Percentiles rank a stretch among this genome's conserved stretches.
phyloP scores from a whole-genome alignment of 2,113 vertebrate species.

The Ivindomyrus marchei region DNA sequence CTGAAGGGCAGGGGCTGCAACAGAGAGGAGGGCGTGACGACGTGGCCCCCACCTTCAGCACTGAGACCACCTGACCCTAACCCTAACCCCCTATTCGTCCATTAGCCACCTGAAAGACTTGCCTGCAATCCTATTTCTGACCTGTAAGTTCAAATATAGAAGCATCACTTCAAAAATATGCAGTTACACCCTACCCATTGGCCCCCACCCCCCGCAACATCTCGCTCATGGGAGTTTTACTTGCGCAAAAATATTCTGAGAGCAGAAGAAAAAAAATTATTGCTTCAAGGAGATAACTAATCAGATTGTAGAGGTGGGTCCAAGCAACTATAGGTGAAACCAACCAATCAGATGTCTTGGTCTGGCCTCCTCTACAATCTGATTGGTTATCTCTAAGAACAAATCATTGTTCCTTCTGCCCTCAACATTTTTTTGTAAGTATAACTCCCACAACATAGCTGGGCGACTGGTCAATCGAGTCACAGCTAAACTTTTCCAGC shows the following conservation, averaged over 20 bases:
- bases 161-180: neutral
- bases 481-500: neutral
- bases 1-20: constrained; percentile 80
- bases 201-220: neutral
- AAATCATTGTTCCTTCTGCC: too few species aligned
- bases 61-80: neutral
- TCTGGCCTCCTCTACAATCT: too few species aligned
- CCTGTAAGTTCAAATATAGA: neutral
- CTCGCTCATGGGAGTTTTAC: neutral
- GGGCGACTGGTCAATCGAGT: neutral
- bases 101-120: neutral
- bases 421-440: too few species aligned
- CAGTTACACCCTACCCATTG: neutral
- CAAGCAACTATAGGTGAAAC: too few species aligned
- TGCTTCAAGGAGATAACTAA: too few species aligned
- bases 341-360: too few species aligned
- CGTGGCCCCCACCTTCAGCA: neutral
- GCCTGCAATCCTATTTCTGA: neutral
- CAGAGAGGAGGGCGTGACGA: neutral
- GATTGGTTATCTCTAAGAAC: neutral
- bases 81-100: neutral
- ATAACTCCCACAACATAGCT: neutral
- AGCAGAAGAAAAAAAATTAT: too few species aligned
- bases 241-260: too few species aligned
- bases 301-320: too few species aligned